These are phyloP conservation scores for Denticeps clupeoides DNA, from an alignment of 2,797 vertebrate species.

Conservation along the genomic window DNA sequence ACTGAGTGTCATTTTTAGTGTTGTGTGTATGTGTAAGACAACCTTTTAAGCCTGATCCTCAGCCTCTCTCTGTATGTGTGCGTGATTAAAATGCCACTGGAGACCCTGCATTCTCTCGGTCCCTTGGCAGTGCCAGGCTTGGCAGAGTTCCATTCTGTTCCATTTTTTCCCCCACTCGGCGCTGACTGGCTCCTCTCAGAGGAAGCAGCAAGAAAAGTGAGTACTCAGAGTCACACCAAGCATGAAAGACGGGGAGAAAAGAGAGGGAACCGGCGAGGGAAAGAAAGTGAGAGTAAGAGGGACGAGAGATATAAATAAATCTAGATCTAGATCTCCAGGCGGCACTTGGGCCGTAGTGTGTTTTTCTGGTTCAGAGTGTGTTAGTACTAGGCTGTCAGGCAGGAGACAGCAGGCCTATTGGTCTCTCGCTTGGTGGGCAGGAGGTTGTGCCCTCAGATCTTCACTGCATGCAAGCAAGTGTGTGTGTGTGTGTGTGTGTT, in stretches of 20 bases:
- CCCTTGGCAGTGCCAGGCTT: constrained; percentile 43
- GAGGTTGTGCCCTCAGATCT: constrained; percentile 46
- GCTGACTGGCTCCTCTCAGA: constrained; percentile 1
- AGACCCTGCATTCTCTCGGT: constrained; percentile 39
- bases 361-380: constrained; percentile 36
- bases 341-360: constrained; percentile 2
- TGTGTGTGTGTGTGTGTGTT: constrained; percentile 15
- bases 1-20: neutral
- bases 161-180: constrained; percentile 40
- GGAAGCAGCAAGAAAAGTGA: neutral
- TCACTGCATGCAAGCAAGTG: constrained; percentile 40
- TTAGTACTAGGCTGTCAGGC: constrained; percentile 50
- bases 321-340: constrained; percentile 1
- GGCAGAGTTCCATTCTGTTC: constrained; percentile 40
- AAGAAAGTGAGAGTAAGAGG: no score
- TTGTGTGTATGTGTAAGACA: constrained; percentile 14
- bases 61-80: neutral
- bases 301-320: constrained; percentile 2
- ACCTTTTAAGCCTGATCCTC: constrained; percentile 7
- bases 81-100: constrained; percentile 46
- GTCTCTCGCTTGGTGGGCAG: constrained; percentile 53
- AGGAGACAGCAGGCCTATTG: constrained; percentile 67
- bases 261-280: neutral
- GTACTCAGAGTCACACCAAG: neutral
- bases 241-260: neutral